These are phyloP conservation scores for Neomonachus schauinslandi DNA, from an alignment of 2,113 vertebrate species.

Conservation along the genomic window DNA sequence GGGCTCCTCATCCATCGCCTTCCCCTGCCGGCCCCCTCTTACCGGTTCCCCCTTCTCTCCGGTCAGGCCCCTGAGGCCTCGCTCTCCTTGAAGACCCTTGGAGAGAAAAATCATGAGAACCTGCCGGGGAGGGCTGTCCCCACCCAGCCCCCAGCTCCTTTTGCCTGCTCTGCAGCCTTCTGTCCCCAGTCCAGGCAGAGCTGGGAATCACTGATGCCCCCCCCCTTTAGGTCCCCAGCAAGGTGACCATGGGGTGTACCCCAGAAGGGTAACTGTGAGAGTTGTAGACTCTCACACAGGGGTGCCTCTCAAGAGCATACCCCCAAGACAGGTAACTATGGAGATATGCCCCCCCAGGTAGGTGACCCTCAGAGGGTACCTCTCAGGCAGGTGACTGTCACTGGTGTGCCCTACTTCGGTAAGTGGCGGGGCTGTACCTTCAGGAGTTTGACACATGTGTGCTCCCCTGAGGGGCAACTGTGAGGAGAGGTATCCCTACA, in stretches of 20 bases:
- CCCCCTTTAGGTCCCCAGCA: not conserved
- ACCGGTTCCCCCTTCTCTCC: constrained; percentile 96
- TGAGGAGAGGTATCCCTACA: not conserved
- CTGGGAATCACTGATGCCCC: no score
- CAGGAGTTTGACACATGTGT: not conserved
- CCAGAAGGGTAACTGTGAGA: not conserved
- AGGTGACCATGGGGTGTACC: not conserved
- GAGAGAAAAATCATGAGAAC: constrained; percentile 74
- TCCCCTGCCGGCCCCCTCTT: constrained; percentile 48
- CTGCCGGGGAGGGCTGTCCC: not conserved
- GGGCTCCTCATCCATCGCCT: not conserved
- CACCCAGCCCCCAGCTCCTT: not conserved
- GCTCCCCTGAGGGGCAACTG: not conserved
- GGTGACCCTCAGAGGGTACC: not conserved
- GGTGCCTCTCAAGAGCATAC: not conserved
- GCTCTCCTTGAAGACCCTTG: constrained; percentile 96
- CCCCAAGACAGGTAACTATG: not conserved
- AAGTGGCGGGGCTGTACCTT: not conserved
- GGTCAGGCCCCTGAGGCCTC: constrained; percentile 86
- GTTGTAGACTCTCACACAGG: not conserved
- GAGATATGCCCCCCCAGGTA: not conserved
- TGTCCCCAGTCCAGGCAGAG: not conserved
- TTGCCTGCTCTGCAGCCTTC: not conserved
- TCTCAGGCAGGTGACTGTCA: not conserved
- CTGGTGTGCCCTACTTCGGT: not conserved